Conservation (phyloP, 1,140 invertebrate genomes). For the Epicauta chinensis region DNA sequence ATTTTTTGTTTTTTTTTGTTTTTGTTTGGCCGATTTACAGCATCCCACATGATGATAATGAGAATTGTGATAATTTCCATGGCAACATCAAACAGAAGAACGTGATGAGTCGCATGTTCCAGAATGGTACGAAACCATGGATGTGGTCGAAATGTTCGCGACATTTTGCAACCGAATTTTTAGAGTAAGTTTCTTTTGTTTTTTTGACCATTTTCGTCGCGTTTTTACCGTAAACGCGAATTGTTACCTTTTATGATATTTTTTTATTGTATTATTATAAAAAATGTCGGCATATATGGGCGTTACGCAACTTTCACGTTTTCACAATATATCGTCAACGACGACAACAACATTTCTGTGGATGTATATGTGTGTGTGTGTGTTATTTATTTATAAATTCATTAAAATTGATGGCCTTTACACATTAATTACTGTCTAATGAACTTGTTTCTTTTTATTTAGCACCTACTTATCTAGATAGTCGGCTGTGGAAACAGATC, state of each 20-base stretch:
- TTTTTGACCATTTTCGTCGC: neutral
- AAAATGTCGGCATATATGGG: too few relatives aligned
- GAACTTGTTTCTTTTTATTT: too few relatives aligned
- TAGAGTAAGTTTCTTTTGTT: constrained; percentile 65
- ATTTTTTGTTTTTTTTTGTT: neutral
- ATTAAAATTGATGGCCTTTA: too few relatives aligned
- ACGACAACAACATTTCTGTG: too few relatives aligned
- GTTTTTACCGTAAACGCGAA: neutral
- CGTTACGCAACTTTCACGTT: constrained; percentile 8
- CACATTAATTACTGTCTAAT: too few relatives aligned
- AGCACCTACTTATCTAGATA: too few relatives aligned
- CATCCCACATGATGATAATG: constrained; percentile 86
- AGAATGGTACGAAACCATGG: constrained; percentile 79
- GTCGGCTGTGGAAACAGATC: too few relatives aligned
- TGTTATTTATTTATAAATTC: too few relatives aligned
- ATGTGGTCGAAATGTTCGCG: constrained; percentile 84
- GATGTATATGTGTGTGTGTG: too few relatives aligned
- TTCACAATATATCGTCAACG: neutral
- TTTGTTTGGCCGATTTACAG: constrained; percentile 47
- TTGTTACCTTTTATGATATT: too few relatives aligned
- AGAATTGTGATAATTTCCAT: constrained; percentile 57
- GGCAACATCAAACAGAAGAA: constrained; percentile 47
- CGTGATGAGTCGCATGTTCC: constrained; percentile 76
- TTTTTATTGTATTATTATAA: too few relatives aligned
- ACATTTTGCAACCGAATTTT: constrained; percentile 76